Evolutionary conservation across 2,888 invertebrate genomes (phyloP), one percentile per base, ranked within the genome.

Genomic region (Alsophila aescularia): DNA sequence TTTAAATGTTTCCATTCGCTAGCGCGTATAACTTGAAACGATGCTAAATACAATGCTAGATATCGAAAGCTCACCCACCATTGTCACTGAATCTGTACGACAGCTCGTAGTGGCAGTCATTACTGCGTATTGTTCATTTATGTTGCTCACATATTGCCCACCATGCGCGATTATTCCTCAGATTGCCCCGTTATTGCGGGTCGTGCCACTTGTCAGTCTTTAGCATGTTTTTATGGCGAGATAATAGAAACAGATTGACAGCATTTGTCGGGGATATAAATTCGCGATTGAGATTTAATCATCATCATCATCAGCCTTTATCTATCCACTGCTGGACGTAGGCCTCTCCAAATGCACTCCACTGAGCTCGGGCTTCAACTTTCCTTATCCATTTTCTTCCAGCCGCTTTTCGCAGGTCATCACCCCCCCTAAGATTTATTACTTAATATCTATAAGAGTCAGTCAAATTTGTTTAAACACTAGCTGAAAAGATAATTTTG

Each of bases 91-190:
- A 79, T 83, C 82, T 75, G 68, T 80, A 75, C 83, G 86, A 86
- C 87, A 86, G 82, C 78, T 79, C 81, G 81, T 81, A 85, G 89
- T 85, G 81, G 78, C 69, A 72, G 81, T 88, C 87, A 90, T 90
- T 86, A 88, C 74, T 67, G 68, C 59, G 79, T 75, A 90, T 89
- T 90, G 90, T 90, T 85, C 83, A 75, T 80, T 83, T 84, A 76
- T 78, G 75, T 72, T 58, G 58, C 53, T 74, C 73, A 50, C 77
- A 74, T 81, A 79, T 54, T 49, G 54, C 50, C 29, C 16, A 34
- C 48, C 24, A 37, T 31, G 13, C 40, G 16, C 55, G 49, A 55
- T 47, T 47, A 37, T 45, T 34, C 32, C 34, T 16, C 15, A 31
- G 32, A 34, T 40, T 45, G 40, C 34, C 35, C 24, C 24, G 54